Base-by-base conservation (phyloP, 2,113 vertebrate genomes). In the Mobula birostris region DNA sequence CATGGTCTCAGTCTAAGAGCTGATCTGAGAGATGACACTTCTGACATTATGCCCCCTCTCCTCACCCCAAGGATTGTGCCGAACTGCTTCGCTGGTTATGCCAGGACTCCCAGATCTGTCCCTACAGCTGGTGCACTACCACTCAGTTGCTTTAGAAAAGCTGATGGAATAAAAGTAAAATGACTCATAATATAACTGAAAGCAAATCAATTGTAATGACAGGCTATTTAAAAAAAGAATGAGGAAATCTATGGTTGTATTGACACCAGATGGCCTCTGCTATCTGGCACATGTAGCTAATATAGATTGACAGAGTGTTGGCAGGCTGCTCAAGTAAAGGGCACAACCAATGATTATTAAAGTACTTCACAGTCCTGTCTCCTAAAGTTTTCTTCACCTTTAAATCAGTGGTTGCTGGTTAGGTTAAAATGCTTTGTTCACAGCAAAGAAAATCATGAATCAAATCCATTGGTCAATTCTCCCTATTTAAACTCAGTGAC, bases 371-470 rank as follows among this genome's bases (percentile, higher is more conserved):
- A 32, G 61, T 32, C 27, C 61, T 19, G 85, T 66, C 70, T 56
- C 7, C 56, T 74, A 93, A 48, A 4, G 8, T 56, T 93, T 93
- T 56, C 40, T 19, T 76, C 91, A 76, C 68, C 91, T 74, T 74
- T 56, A 76, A 93, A 70, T 27, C 68, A 93, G 40, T 93, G 19
- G 70, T 93, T 93, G 40, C 68, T 21, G 74, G 40, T 74, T 40
- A 93, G 21, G 68, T 93, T 93, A 93, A 93, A 93, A 2, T 48
- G 70, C 70, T 93, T 93, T 76, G 70, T 74, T 93, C 40, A 74
- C 36, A 29, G 27, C 48, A 24, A 93, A 70, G 91, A 76, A 76
- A 74, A 56, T 56, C 68, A 93, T 93, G 91, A 93, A 93, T 76
- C 68, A 74, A 74, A 74, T 76, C 40, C 91, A 93, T 93, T 93